Evolutionary conservation across 2,888 invertebrate genomes (phyloP).

Genomic region (Diachrysia chrysitis): DNA sequence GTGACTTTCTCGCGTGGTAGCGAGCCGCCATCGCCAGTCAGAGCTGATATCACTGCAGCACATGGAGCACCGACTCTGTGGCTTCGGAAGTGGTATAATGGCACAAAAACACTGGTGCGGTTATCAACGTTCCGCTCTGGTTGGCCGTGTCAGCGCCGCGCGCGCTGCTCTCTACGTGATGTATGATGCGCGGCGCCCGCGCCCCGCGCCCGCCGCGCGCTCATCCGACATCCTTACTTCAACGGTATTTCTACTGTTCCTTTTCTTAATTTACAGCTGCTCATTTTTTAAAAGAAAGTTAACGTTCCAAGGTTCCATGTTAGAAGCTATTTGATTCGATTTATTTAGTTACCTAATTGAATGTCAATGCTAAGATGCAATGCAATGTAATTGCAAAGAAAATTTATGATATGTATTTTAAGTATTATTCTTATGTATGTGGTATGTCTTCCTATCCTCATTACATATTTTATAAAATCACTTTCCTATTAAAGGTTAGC

Average conservation of each 20-base stretch:
- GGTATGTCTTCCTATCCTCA: no score
- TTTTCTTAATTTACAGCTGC: conserved; percentile 25
- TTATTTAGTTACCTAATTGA: no score
- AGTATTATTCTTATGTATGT: no score
- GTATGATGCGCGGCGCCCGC: conserved; percentile 29
- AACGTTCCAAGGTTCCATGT: background rate
- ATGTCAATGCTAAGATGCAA: no score
- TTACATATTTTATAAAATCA: no score
- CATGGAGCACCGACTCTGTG: conserved; percentile 36
- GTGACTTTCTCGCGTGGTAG: background rate
- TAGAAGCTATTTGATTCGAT: no score
- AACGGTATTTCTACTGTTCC: conserved; percentile 52
- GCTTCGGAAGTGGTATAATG: conserved; percentile 62
- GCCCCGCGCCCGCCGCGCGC: conserved; percentile 19
- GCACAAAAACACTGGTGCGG: conserved; percentile 62
- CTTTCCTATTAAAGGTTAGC: no score
- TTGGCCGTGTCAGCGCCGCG: conserved; percentile 68
- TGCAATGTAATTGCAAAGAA: no score
- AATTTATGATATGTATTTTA: no score
- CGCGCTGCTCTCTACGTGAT: conserved; percentile 59
- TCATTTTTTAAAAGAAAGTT: background rate
- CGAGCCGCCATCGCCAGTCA: background rate
- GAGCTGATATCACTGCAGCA: conserved; percentile 37
- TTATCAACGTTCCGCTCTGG: conserved; percentile 74
- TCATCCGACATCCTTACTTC: conserved; percentile 47